Base-by-base conservation (phyloP, 2,113 vertebrate species). In the Catharus minimus region DNA sequence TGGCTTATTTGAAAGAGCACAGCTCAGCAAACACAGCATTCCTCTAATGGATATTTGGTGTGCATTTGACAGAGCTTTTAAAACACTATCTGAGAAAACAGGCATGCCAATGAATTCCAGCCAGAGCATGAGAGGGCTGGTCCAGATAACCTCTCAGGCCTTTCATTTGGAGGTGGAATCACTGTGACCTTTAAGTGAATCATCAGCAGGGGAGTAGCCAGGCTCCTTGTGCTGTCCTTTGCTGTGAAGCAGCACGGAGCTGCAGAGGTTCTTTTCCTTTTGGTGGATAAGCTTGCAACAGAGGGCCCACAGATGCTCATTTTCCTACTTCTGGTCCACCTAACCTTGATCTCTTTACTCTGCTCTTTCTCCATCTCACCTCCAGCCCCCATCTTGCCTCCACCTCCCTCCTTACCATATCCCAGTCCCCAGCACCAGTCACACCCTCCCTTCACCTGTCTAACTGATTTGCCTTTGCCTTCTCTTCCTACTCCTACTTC, bases 101-200 rank as follows among this genome's bases (percentile, higher is more conserved):
- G 69, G 24, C 76, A 75, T 72, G 60, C 52, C 77, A 28, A 22
- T 69, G 81, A 82, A 84, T 93, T 91, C 78, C 93, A 89, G 41
- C 9, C 44, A 72, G 66, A 64, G 33, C 58, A 69, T 26, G 50
- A 78, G 28, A 53, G 39, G 76, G 27, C 62, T 74, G 26, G 36
- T 80, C 22, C 44, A 87, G 94, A 96, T 96, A 96, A 95, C 89
- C 89, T 91, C 47, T 72, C 62, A 92, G 83, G 38, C 89, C 77
- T 38, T 53, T 46, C 57, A 53, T 81, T 72, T 84, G 82, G 56
- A 84, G 68, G 49, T 84, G 38, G 49, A 90, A 90, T 67, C 79
- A 61, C 18, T 56, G 64, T 91, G 83, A 95, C 83, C 76, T 90
- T 56, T 82, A 38, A 60, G 41, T 53, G 53, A 94, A 62, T 82